Evolutionary conservation across 2,113 vertebrate species (phyloP), one percentile per base, ranked within the genome.

Genomic region (Aldabrachelys gigantea): DNA sequence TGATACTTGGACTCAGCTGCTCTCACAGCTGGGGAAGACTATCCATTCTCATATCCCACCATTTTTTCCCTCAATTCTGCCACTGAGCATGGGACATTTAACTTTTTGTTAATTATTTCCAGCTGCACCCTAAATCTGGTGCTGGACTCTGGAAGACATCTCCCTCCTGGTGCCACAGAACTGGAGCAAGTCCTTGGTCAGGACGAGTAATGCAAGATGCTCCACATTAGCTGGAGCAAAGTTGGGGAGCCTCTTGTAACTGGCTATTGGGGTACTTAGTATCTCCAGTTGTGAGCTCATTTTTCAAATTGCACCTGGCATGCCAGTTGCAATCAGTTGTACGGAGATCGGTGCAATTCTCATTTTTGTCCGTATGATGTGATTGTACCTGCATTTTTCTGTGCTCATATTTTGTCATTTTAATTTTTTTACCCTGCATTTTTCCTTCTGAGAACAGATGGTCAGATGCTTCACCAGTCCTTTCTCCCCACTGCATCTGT

Each of bases 261-360:
- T 56, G 22, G 65, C 86, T 88, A 80, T 84, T 91, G 82, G 69
- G 62, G 56, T 87, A 75, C 24, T 44, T 22, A 27, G 69, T 35
- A 0, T 0, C 82, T 56, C 82, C 24, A 87, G 69, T 59, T 82
- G 38, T 59, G 72, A 91, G 83, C 75, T 22, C 38, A 81, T 78
- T 10, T 50, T 92, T 92, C 59, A 91, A 72, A 84, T 80, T 0
- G 3, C 2, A 2, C 19, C 1, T 3, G 22, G 54, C 59, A 16
- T 86, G 83, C 50, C 52, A 86, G 49, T 49, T 75, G 49, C 72
- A 86, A 91, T 44, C 44, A 62, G n/a, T 38, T 92, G 44, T 24
- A 4, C 0, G 4, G 75, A 89, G 25, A 44, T 84, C 7, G 2
- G 17, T 0, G 0, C 25, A 24, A 3, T 27, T 89, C 78, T 82